Evolutionary conservation across 37 sponge, comb jelly and placozoan species (phyloP).

Genomic region (Cliona cf. orientalis): DNA sequence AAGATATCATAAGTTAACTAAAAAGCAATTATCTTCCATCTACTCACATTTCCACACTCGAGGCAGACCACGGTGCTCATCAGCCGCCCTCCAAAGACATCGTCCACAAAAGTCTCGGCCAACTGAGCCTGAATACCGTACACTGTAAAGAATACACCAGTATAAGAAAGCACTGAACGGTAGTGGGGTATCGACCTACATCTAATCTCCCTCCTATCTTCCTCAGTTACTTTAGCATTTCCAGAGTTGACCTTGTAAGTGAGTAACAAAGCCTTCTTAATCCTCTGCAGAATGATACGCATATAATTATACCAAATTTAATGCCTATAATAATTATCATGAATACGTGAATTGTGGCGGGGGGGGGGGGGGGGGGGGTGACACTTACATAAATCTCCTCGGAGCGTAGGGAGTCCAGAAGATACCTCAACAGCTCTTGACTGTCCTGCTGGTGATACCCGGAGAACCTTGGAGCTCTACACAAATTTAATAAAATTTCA

Average conservation of each 20-base stretch:
- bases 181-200: too few species aligned
- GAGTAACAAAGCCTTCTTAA: constrained; percentile 53
- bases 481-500: not conserved
- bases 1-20: not conserved
- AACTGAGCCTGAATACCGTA: constrained; percentile 51
- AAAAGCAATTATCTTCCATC: not conserved
- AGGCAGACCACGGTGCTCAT: constrained; percentile 76
- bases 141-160: constrained; percentile 9
- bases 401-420: constrained; percentile 69
- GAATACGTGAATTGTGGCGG: too few species aligned
- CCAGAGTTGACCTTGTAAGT: constrained; percentile 12
- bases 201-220: constrained; percentile 60
- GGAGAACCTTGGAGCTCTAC: constrained; percentile 73
- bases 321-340: too few species aligned
- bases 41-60: constrained; percentile 66
- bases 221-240: constrained; percentile 36
- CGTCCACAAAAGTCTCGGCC: constrained; percentile 80
- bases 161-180: not conserved
- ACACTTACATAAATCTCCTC: constrained; percentile 82
- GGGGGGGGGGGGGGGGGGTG: not conserved
- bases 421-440: constrained; percentile 86
- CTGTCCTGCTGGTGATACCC: constrained; percentile 91
- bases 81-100: constrained; percentile 84
- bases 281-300: constrained; percentile 48
- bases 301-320: too few species aligned